A percentile compares a stretch with the other conserved stretches of the same genome.
phyloP scores from a whole-genome alignment of 2,797 vertebrate genomes.

The Mormyrus hasselquistii region DNA sequence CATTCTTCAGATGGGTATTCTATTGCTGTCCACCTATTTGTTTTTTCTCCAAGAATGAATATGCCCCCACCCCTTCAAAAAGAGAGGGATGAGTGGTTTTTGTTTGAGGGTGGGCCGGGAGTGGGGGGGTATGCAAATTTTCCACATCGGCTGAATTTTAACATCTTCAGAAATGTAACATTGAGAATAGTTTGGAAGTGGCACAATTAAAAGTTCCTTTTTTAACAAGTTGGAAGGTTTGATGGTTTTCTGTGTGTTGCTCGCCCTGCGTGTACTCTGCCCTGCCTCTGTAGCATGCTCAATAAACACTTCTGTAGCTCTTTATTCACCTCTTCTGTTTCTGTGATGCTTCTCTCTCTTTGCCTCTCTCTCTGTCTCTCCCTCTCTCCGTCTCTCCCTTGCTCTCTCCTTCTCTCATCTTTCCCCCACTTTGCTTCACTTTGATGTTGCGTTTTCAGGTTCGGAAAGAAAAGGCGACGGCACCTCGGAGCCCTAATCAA shows the following conservation, averaged over 20 bases:
- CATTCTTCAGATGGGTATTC: slow-evolving; percentile 60
- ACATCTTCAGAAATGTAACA: slow-evolving; percentile 86
- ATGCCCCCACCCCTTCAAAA: slow-evolving; percentile 1
- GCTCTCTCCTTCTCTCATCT: slow-evolving; percentile 22
- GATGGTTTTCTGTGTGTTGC: slow-evolving; percentile 67
- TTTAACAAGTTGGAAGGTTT: slow-evolving; percentile 82
- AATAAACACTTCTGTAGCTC: slow-evolving; percentile 92
- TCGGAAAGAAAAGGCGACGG: slow-evolving; percentile 50
- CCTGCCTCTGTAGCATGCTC: slow-evolving; percentile 84
- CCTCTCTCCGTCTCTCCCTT: slow-evolving; percentile 26
- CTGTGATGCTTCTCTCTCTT: slow-evolving; percentile 77
- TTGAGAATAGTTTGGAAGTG: slow-evolving; percentile 78
- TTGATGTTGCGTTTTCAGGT: slow-evolving; percentile 69
- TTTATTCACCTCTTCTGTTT: slow-evolving; percentile 81
- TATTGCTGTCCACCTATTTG: slow-evolving; percentile 56
- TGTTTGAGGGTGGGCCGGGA: slow-evolving; percentile 43
- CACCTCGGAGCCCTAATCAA: neutral
- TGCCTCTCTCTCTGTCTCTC: slow-evolving; percentile 30
- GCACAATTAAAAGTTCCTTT: slow-evolving; percentile 90
- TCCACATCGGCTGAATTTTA: slow-evolving; percentile 82
- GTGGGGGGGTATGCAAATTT: slow-evolving; percentile 76
- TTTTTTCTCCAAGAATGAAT: slow-evolving; percentile 44
- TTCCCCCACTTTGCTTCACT: slow-evolving; percentile 70
- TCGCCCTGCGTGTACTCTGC: slow-evolving; percentile 75
- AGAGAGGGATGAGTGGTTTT: slow-evolving; percentile 50